Percentiles rank a stretch among this genome's conserved stretches.
These are phyloP conservation scores for Phoxinus dragarum DNA, from an alignment of 2,797 vertebrate genomes.

Conservation along the genomic window DNA sequence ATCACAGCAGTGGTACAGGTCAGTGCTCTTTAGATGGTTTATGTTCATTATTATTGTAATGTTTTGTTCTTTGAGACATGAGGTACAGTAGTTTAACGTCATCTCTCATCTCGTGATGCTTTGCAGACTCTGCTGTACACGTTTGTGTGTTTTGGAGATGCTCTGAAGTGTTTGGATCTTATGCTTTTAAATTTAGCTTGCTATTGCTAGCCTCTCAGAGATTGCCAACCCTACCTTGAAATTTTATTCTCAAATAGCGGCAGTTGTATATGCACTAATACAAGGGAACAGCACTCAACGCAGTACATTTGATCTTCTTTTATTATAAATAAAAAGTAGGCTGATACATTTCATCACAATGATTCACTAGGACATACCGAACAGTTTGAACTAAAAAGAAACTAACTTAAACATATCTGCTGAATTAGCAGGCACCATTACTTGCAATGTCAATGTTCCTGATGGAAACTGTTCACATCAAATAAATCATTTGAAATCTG, in stretches of 20 bases:
- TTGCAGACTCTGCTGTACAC: not conserved
- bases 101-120: not conserved
- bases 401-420: slow-evolving; percentile 24
- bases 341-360: slow-evolving; percentile 45
- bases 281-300: not conserved
- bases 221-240: not conserved
- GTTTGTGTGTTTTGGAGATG: not conserved
- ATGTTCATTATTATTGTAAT: too few species aligned
- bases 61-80: not conserved
- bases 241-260: not conserved
- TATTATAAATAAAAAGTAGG: slow-evolving; percentile 55
- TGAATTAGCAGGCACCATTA: slow-evolving; percentile 24
- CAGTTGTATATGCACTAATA: not conserved
- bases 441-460: not conserved
- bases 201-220: not conserved
- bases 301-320: slow-evolving; percentile 42
- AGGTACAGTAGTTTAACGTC: not conserved
- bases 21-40: too few species aligned
- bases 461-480: not conserved
- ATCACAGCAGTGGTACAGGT: too few species aligned
- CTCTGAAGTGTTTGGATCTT: not conserved
- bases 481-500: slow-evolving; percentile 2
- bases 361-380: slow-evolving; percentile 33
- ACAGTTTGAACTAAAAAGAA: slow-evolving; percentile 20
- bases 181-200: not conserved